Conservation (phyloP, 2,888 invertebrate species). For the Acanthosepion lycidas region DNA sequence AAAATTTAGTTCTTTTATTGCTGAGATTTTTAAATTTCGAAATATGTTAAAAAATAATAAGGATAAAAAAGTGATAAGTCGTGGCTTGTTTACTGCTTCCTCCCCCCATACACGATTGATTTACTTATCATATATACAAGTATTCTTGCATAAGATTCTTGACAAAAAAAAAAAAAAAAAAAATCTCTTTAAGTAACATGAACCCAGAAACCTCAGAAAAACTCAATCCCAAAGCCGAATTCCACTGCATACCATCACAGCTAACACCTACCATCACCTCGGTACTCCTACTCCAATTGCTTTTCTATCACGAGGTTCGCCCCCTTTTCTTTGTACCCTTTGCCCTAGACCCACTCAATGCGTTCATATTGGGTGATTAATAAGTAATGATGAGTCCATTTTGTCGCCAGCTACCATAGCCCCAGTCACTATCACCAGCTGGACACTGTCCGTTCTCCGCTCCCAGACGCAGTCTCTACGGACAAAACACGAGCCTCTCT, state of each 20-base stretch:
- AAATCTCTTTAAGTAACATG: neutral
- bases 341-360: neutral
- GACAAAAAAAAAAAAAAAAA: neutral
- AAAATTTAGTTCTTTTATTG: no score
- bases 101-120: no score
- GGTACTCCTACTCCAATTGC: neutral
- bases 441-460: neutral
- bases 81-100: no score
- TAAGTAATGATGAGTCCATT: neutral
- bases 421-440: neutral
- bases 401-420: neutral
- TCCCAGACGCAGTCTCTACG: neutral
- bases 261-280: neutral
- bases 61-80: no score
- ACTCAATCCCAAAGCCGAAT: neutral
- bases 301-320: neutral
- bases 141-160: no score
- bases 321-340: neutral
- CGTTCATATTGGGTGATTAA: neutral
- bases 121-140: no score
- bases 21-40: no score
- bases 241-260: neutral
- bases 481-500: neutral
- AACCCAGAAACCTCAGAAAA: neutral
- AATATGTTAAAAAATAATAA: no score